phyloP scores from a whole-genome alignment of 1,140 invertebrate genomes.

The Drosophila nebulosa region DNA sequence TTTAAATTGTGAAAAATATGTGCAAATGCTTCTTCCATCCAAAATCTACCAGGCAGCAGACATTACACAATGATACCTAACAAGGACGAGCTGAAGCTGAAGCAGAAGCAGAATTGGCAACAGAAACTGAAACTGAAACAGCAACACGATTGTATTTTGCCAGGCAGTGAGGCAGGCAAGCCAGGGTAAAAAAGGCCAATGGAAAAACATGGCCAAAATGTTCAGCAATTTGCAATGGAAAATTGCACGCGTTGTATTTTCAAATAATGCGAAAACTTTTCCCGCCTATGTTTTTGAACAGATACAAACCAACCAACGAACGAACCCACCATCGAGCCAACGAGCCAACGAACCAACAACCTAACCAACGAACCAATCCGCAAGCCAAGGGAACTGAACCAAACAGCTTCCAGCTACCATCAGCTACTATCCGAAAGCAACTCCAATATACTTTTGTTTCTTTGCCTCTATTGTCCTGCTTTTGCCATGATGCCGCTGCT shows the following conservation, averaged over 20 bases:
- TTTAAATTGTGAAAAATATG: conserved; percentile 77
- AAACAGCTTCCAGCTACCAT: conserved; percentile 1
- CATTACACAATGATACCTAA: conserved; percentile 69
- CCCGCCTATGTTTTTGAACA: conserved; percentile 53
- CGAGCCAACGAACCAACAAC: background rate
- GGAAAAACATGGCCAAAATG: conserved; percentile 67
- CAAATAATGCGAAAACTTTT: conserved; percentile 78
- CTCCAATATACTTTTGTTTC: conserved; percentile 77
- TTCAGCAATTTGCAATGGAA: conserved; percentile 69
- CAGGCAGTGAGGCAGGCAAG: background rate
- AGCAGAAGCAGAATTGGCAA: conserved; percentile 6
- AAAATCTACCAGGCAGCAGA: conserved; percentile 28
- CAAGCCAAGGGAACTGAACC: background rate
- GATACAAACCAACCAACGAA: conserved; percentile 25
- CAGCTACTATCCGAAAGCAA: conserved; percentile 27
- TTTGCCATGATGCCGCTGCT: conserved; percentile 5
- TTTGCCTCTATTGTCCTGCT: conserved; percentile 63
- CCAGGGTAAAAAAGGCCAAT: conserved; percentile 38
- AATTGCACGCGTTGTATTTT: conserved; percentile 71
- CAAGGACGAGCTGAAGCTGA: conserved; percentile 44
- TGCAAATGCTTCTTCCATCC: conserved; percentile 55
- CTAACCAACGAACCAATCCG: conserved; percentile 6
- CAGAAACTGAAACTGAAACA: conserved; percentile 8
- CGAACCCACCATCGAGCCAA: background rate
- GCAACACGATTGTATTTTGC: background rate